These are phyloP conservation scores for Rhinogobius similis DNA, from an alignment of 2,113 vertebrate species.

Conservation along the genomic window DNA sequence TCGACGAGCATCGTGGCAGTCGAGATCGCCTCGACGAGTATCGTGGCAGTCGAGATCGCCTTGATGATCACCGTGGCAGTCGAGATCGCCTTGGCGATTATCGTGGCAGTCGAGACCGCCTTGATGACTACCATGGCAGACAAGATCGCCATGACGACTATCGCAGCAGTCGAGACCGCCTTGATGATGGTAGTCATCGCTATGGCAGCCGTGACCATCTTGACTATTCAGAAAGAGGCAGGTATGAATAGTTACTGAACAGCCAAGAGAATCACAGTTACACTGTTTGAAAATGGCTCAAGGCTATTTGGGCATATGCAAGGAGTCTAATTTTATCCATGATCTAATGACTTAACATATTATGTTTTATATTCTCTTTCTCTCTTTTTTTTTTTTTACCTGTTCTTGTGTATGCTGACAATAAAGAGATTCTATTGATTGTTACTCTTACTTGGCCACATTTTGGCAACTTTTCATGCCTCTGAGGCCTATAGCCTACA, in stretches of 20 bases:
- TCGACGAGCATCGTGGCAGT: neutral
- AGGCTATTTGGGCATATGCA: neutral
- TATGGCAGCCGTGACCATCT: slow-evolving; percentile 31
- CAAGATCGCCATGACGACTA: no score
- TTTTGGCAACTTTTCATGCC: neutral
- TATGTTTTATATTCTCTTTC: neutral
- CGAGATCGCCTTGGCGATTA: no score
- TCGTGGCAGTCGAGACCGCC: no score
- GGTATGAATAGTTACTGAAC: slow-evolving; percentile 10
- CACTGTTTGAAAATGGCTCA: neutral
- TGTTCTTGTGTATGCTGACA: neutral
- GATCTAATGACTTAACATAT: neutral
- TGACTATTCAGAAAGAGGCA: neutral
- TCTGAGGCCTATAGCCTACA: no score
- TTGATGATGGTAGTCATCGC: neutral
- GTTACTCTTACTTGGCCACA: neutral
- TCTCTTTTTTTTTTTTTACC: neutral
- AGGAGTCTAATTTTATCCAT: neutral
- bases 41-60: no score
- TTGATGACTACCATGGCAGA: no score
- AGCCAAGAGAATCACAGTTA: neutral
- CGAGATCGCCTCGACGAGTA: no score
- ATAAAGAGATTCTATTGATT: neutral
- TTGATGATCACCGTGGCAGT: no score
- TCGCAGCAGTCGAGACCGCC: neutral